phyloP scores from a whole-genome alignment of 2,888 invertebrate genomes.

The Nectonema munidae region DNA sequence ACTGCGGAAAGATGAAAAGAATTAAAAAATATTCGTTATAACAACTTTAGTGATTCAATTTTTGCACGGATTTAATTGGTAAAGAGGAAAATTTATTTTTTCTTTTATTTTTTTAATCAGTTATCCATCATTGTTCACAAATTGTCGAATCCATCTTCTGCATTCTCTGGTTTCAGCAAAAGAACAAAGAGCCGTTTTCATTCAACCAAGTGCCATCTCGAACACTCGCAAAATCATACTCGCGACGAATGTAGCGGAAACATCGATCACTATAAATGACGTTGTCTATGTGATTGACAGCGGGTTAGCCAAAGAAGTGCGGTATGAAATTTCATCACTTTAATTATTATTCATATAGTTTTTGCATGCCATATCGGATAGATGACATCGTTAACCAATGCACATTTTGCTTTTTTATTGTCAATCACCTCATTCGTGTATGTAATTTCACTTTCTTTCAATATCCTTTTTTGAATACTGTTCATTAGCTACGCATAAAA shows the following conservation, averaged over 20 bases:
- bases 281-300: constrained; percentile 36
- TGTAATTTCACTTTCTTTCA: too few species aligned
- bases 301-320: constrained; percentile 22
- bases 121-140: too few species aligned
- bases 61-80: too few species aligned
- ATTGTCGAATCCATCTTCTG: too few species aligned
- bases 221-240: constrained; percentile 32
- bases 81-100: too few species aligned
- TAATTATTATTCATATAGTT: constrained; percentile 26
- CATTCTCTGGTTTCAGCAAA: constrained; percentile 32
- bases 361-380: constrained; percentile 24
- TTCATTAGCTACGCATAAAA: too few species aligned
- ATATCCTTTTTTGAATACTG: too few species aligned
- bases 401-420: constrained; percentile 14
- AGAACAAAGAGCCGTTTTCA: constrained; percentile 32
- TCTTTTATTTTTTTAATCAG: too few species aligned
- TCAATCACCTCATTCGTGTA: too few species aligned
- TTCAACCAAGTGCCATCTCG: constrained; percentile 17
- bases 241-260: constrained; percentile 38
- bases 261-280: constrained; percentile 39
- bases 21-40: too few species aligned
- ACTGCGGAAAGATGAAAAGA: too few species aligned
- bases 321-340: not conserved
- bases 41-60: too few species aligned
- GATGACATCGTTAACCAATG: constrained; percentile 17